phyloP scores from a whole-genome alignment of 1,140 invertebrate species.

The Fragariocoptes setiger region DNA sequence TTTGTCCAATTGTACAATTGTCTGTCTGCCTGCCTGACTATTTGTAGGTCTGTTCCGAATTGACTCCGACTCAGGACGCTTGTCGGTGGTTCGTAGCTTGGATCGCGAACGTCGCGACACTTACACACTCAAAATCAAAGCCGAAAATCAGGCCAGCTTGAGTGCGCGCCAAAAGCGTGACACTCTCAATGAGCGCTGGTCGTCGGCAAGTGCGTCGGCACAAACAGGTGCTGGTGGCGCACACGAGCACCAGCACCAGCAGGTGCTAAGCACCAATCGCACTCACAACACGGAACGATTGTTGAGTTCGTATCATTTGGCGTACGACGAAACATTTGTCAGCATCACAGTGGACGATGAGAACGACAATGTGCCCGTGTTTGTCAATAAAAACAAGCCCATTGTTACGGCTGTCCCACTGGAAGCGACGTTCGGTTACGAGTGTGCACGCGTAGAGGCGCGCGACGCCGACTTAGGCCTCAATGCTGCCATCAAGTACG shows the following conservation, averaged over 20 bases:
- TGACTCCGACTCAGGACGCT: constrained; percentile 12
- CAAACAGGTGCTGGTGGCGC: background rate
- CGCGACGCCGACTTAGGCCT: constrained; percentile 34
- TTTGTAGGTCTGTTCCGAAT: constrained; percentile 13
- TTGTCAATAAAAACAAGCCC: constrained; percentile 28
- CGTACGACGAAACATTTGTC: constrained; percentile 29
- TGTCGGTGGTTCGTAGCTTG: constrained; percentile 13
- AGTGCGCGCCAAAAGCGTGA: background rate
- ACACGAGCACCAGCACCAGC: constrained; percentile 1
- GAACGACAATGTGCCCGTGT: constrained; percentile 45
- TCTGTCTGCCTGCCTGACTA: background rate
- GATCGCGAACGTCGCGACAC: constrained; percentile 13
- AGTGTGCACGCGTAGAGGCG: constrained; percentile 30
- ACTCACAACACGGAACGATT: background rate
- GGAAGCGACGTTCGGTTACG: constrained; percentile 39
- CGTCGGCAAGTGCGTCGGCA: background rate
- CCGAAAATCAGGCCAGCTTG: constrained; percentile 10
- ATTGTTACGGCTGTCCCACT: constrained; percentile 42
- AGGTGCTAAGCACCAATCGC: constrained; percentile 4
- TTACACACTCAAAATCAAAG: constrained; percentile 14
- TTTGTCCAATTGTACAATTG: constrained; percentile 2
- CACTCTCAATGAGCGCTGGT: background rate
- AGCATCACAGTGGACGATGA: constrained; percentile 38
- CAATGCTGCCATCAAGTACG: constrained; percentile 43
- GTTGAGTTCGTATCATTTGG: constrained; percentile 10